Conservation (phyloP, 2,113 vertebrate genomes). For the Thermophis baileyi region DNA sequence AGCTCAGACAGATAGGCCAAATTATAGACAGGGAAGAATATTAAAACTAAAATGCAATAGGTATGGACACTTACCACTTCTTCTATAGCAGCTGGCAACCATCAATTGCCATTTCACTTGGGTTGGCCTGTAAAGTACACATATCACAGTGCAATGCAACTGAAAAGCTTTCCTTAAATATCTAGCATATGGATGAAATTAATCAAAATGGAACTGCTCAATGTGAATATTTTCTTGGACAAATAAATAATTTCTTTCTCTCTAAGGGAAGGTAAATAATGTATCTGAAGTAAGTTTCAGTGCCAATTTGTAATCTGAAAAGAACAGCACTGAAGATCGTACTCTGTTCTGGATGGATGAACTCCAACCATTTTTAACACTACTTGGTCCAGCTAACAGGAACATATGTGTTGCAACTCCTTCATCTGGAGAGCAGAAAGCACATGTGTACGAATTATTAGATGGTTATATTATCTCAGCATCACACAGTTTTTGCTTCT, state of each 20-base stretch:
- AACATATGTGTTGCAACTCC: neutral
- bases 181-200: conserved; percentile 4
- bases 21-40: neutral
- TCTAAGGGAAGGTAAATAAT: neutral
- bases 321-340: neutral
- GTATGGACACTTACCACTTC: conserved; percentile 77
- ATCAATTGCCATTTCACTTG: conserved; percentile 93
- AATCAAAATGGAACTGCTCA: neutral
- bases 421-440: neutral
- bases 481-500: neutral
- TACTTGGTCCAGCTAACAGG: neutral
- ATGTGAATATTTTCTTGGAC: neutral
- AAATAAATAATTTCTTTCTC: neutral
- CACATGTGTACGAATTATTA: neutral
- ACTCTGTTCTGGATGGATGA: neutral
- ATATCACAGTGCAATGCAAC: conserved; percentile 38
- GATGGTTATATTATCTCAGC: neutral
- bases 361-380: neutral
- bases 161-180: neutral
- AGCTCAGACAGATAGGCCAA: neutral
- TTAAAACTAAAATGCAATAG: neutral
- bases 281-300: neutral
- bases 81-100: conserved; percentile 92
- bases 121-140: conserved; percentile 72
- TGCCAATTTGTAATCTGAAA: neutral